Percentiles rank a stretch among this genome's conserved stretches.
Evolutionary conservation across 2,113 vertebrate genomes (phyloP).

Genomic region (Tetrao urogallus): DNA sequence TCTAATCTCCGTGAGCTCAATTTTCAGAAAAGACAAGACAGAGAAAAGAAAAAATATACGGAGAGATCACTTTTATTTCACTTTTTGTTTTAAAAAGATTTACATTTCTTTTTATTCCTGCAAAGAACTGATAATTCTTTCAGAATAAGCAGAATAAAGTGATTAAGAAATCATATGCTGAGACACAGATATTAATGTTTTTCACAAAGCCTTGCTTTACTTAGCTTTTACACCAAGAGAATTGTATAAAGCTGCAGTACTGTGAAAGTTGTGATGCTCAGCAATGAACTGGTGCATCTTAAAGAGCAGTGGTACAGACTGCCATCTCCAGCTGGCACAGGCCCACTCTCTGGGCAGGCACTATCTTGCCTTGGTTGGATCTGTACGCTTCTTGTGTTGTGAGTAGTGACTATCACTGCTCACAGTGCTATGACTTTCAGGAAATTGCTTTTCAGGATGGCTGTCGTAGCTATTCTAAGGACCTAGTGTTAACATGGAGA

Average conservation of each 20-base stretch:
- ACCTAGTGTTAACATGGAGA: not conserved
- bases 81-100: not conserved
- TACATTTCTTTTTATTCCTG: not conserved
- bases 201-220: not conserved
- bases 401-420: not conserved
- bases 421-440: not conserved
- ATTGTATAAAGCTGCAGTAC: not conserved
- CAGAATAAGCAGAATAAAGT: not conserved
- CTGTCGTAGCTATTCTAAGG: not conserved
- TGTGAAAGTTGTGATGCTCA: not conserved
- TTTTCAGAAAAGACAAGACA: not conserved
- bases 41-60: not conserved
- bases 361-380: not conserved
- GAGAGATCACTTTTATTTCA: not conserved
- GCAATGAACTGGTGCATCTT: not conserved
- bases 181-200: not conserved
- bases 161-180: not conserved
- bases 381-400: rapidly evolving
- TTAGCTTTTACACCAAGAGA: not conserved
- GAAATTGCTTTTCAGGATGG: not conserved
- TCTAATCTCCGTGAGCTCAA: not conserved
- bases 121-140: not conserved
- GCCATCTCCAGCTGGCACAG: rapidly evolving
- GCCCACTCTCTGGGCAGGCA: not conserved
- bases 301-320: not conserved